phyloP scores from a whole-genome alignment of 2,797 vertebrate species.

The Dicrostonyx torquatus region DNA sequence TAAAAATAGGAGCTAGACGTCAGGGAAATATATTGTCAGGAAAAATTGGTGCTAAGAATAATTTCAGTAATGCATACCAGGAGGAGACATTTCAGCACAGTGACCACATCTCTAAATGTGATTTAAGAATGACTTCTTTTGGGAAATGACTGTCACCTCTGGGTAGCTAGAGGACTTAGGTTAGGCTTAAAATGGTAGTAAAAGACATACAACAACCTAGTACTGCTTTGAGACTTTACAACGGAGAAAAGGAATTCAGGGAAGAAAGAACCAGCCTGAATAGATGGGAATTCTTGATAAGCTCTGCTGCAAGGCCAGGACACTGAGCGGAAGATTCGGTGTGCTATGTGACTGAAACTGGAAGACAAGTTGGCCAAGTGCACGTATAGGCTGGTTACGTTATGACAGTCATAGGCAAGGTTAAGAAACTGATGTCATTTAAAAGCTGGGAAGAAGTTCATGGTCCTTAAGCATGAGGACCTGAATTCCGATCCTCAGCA shows the following conservation, averaged over 20 bases:
- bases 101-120: slow-evolving; percentile 7
- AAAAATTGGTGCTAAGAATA: slow-evolving; percentile 9
- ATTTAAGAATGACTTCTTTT: background rate
- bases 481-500: background rate
- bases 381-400: background rate
- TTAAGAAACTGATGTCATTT: background rate
- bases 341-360: background rate
- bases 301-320: background rate
- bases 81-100: background rate
- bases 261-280: background rate
- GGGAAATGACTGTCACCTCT: background rate
- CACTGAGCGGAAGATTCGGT: background rate
- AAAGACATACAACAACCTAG: background rate
- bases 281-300: background rate
- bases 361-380: background rate
- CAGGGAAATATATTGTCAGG: slow-evolving; percentile 31
- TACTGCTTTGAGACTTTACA: slow-evolving; percentile 31
- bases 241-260: background rate
- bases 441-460: background rate
- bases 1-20: slow-evolving; percentile 10
- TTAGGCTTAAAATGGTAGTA: background rate
- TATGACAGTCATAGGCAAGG: background rate
- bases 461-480: background rate
- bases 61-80: slow-evolving; percentile 8
- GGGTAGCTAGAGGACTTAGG: background rate